Conservation (phyloP, 1,140 invertebrate species). For the Psilanteris sp. region DNA sequence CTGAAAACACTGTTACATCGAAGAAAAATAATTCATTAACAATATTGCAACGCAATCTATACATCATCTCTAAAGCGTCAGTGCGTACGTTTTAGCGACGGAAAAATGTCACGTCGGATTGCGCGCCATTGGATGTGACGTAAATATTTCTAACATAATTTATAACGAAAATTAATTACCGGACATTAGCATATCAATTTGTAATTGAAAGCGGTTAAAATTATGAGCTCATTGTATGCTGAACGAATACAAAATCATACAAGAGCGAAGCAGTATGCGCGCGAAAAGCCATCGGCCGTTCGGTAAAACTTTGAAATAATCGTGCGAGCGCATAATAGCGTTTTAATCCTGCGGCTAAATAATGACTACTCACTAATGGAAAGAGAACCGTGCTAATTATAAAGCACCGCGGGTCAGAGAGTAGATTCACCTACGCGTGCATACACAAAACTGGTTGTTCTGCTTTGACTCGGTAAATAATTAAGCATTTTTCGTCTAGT, state of each 20-base stretch:
- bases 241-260: constrained; percentile 7
- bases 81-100: too few relatives aligned
- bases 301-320: constrained; percentile 27
- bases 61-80: too few relatives aligned
- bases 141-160: constrained; percentile 12
- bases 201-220: constrained; percentile 23
- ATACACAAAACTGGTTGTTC: constrained; percentile 41
- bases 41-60: too few relatives aligned
- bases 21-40: too few relatives aligned
- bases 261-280: too few relatives aligned
- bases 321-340: constrained; percentile 30
- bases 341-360: constrained; percentile 49
- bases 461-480: constrained; percentile 39
- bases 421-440: constrained; percentile 53
- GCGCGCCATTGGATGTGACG: too few relatives aligned
- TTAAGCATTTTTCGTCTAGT: constrained; percentile 27
- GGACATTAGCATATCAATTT: constrained; percentile 40
- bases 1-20: too few relatives aligned
- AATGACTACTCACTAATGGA: constrained; percentile 53
- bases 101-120: constrained; percentile 14
- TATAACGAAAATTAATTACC: constrained; percentile 19
- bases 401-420: constrained; percentile 55
- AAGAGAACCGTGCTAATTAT: constrained; percentile 57
- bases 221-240: constrained; percentile 38
- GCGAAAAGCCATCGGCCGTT: too few relatives aligned